Percentiles rank a stretch among this genome's conserved stretches.
These are phyloP conservation scores for Lordiphosa stackelbergi DNA, from an alignment of 1,140 invertebrate genomes.

Conservation along the genomic window DNA sequence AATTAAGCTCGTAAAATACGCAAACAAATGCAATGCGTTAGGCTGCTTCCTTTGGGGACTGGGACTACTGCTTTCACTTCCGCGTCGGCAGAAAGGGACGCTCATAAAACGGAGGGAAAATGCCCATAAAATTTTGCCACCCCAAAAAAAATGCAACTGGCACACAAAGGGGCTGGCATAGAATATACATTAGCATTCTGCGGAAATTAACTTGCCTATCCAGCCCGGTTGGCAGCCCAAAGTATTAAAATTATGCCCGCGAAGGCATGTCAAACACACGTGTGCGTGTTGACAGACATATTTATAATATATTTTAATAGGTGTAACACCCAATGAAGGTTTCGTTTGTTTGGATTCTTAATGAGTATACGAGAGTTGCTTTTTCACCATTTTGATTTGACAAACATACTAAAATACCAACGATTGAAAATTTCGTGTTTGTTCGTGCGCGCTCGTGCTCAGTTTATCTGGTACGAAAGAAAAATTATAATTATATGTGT, in stretches of 20 bases:
- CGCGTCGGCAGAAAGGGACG: slow-evolving; percentile 29
- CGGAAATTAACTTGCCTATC: slow-evolving; percentile 59
- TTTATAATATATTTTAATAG: slow-evolving; percentile 11
- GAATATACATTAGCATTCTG: slow-evolving; percentile 69
- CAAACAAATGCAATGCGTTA: slow-evolving; percentile 40
- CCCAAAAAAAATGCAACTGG: slow-evolving; percentile 30
- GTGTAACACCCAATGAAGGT: not conserved
- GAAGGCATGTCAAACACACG: slow-evolving; percentile 13
- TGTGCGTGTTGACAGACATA: slow-evolving; percentile 30
- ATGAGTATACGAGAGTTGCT: slow-evolving; percentile 1
- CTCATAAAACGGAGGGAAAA: slow-evolving; percentile 52
- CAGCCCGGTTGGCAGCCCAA: slow-evolving; percentile 31
- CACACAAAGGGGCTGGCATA: slow-evolving; percentile 7
- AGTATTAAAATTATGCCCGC: slow-evolving; percentile 27
- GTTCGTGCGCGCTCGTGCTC: not conserved
- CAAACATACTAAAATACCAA: not conserved
- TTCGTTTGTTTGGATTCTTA: slow-evolving; percentile 16
- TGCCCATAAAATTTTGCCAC: slow-evolving; percentile 56
- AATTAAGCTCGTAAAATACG: slow-evolving; percentile 68
- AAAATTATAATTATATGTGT: too few species aligned
- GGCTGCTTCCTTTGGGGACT: slow-evolving; percentile 42
- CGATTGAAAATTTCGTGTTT: too few species aligned
- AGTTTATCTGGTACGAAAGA: too few species aligned
- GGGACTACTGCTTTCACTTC: slow-evolving; percentile 48
- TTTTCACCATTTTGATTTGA: slow-evolving; percentile 13